Conservation (phyloP, 2,113 vertebrate species). For the Hylia prasina region DNA sequence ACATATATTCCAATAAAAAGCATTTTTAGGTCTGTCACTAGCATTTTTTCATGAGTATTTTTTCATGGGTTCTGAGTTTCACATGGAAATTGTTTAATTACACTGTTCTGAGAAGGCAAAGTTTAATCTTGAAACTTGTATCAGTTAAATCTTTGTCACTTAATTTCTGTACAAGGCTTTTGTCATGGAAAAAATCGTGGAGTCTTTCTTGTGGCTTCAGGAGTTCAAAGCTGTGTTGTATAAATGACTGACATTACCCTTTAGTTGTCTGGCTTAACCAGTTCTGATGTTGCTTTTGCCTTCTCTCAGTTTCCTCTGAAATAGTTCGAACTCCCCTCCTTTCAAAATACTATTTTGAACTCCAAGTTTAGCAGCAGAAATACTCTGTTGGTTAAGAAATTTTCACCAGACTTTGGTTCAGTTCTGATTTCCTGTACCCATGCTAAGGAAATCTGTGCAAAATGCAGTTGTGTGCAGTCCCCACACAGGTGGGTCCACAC, state of each 20-base stretch:
- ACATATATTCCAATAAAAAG: neutral
- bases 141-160: neutral
- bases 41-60: neutral
- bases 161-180: neutral
- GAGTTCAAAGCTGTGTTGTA: neutral
- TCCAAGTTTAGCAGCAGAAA: neutral
- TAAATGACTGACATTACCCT: neutral
- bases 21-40: neutral
- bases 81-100: neutral
- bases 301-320: neutral
- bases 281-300: neutral
- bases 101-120: neutral
- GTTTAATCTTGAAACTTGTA: neutral
- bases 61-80: neutral
- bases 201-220: neutral
- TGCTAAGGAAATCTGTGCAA: neutral
- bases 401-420: neutral
- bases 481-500: fast-evolving
- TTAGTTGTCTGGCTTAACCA: neutral
- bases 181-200: neutral
- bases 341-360: neutral
- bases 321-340: neutral
- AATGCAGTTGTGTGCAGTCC: neutral
- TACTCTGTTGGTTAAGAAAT: neutral
- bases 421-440: neutral